Percentiles rank a stretch among this genome's conserved stretches.
Evolutionary conservation across 1,140 invertebrate genomes (phyloP).

Genomic region (Drosophila biarmipes): DNA sequence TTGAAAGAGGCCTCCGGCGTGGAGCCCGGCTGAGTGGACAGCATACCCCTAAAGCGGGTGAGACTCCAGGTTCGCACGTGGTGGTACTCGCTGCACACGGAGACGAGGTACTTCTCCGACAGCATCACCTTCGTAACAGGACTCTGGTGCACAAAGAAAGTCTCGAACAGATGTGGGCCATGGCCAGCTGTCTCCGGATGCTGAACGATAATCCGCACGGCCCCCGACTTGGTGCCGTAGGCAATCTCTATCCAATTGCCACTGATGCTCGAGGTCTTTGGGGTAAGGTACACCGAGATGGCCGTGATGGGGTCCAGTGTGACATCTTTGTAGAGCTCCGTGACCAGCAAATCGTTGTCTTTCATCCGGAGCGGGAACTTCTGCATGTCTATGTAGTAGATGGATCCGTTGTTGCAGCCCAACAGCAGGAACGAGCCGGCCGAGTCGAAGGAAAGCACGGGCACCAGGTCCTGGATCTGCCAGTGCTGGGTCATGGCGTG

Average conservation of each 20-base stretch:
- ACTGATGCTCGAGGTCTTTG: conserved; percentile 96
- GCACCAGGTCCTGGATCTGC: conserved; percentile 98
- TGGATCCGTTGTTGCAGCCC: conserved; percentile 97
- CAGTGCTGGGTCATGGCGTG: conserved; percentile 99
- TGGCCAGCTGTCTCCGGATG: conserved; percentile 99
- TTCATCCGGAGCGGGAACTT: conserved; percentile 99
- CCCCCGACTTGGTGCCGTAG: conserved; percentile 98
- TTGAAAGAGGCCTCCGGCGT: conserved; percentile 98
- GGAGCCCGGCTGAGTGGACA: conserved; percentile 98
- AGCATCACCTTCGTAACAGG: conserved; percentile 97
- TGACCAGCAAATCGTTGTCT: conserved; percentile 98
- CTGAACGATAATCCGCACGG: conserved; percentile 98
- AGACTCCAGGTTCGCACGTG: conserved; percentile 99
- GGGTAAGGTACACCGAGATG: conserved; percentile 99
- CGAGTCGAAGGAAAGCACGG: conserved; percentile 97
- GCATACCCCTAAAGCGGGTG: conserved; percentile 97
- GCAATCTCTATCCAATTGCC: conserved; percentile 99
- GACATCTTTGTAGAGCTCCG: conserved; percentile 97
- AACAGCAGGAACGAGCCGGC: conserved; percentile 97
- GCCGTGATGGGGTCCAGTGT: conserved; percentile 98
- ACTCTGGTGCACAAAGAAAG: conserved; percentile 98
- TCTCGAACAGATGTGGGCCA: conserved; percentile 98
- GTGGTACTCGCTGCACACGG: conserved; percentile 98
- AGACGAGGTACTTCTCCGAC: conserved; percentile 98
- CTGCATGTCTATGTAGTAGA: conserved; percentile 99